phyloP scores from a whole-genome alignment of 2,797 vertebrate genomes.

The Sebastes baramenuke region DNA sequence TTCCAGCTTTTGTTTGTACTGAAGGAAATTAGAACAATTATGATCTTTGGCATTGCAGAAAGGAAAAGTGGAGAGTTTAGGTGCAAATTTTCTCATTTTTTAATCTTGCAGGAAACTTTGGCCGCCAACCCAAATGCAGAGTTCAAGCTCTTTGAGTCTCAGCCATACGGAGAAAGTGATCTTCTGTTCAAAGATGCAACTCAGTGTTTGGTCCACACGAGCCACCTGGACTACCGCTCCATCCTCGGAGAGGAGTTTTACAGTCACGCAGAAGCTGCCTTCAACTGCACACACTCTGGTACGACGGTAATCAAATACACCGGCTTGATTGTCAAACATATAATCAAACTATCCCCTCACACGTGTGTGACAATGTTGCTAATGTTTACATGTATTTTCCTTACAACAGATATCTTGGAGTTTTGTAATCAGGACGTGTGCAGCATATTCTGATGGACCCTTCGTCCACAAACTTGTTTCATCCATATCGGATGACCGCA shows the following conservation, averaged over 20 bases:
- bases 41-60: background rate
- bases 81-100: background rate
- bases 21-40: background rate
- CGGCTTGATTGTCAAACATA: background rate
- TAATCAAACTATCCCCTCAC: background rate
- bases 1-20: background rate
- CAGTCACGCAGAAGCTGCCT: constrained; percentile 82
- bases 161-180: constrained; percentile 87
- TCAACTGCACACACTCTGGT: constrained; percentile 91
- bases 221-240: constrained; percentile 82
- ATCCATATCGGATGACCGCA: background rate
- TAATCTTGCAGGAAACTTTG: constrained; percentile 81
- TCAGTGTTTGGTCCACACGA: constrained; percentile 83
- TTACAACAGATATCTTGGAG: constrained; percentile 83
- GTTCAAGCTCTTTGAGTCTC: constrained; percentile 88
- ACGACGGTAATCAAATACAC: constrained; percentile 12
- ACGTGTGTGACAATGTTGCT: background rate
- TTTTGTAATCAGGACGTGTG: constrained; percentile 90
- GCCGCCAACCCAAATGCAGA: constrained; percentile 70
- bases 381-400: constrained; percentile 3
- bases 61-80: background rate
- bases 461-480: background rate
- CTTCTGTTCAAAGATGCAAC: constrained; percentile 91
- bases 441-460: constrained; percentile 75
- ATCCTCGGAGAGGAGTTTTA: constrained; percentile 87